Base-by-base conservation (phyloP, 2,797 vertebrate genomes). In the Lates japonicus region DNA sequence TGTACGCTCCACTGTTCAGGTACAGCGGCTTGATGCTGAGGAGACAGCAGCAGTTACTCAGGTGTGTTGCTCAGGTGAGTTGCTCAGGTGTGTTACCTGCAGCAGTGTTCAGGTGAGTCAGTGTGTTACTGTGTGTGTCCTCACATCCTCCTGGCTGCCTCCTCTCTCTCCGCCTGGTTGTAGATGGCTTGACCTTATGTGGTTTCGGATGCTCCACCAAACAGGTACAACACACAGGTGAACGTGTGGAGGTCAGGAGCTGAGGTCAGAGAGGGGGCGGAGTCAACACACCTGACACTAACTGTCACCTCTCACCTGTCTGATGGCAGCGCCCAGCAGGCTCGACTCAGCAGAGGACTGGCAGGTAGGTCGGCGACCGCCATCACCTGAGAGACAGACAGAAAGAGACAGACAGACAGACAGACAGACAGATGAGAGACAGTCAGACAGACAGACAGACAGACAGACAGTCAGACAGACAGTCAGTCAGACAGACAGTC, bases 1-100 rank as follows among this genome's bases (percentile, higher is more conserved):
- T 95, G 64, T 94, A 97, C 0, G 96, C 96, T 0, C 95, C 96
- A 3, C 95, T 96, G 84, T 96, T 97, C 82, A 95, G 93, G 17
- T 93, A 88, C 33, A 97, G 83, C 0, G 96, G 95, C 41, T 81
- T 95, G 63, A 96, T 86, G 12, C 97, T 97, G 86, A 37, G 52
- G 49, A 80, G 3, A 67, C 19, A 14, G 33, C 39, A 44, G 22
- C 7, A 9, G 39, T 29, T 29, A 29, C 25, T 29, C 25, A 29
- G 25, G 25, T 29, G 25, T 29, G 25, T 29, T 29, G 25, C 25
- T 29, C 25, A 29, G 25, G 25, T 29, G 25, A 1, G 25, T 29
- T 29, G 25, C 25, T 29, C 25, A 29, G 25, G 25, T 29, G 25
- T 29, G 25, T 29, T 29, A 29, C 25, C 25, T 29, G 25, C 25